phyloP scores from a whole-genome alignment of 2,888 invertebrate genomes.

The Danaus chrysippus region DNA sequence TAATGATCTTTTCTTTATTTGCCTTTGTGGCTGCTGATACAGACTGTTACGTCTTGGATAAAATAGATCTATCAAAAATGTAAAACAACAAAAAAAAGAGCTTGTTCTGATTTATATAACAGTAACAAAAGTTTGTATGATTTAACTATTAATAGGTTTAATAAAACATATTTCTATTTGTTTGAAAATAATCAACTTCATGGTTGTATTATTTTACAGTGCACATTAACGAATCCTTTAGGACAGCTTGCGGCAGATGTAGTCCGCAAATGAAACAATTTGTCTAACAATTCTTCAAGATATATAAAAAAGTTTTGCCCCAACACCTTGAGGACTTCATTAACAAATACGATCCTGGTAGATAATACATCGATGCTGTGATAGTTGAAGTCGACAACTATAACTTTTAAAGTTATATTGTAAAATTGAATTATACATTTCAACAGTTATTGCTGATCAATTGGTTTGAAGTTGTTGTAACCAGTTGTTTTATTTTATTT shows the following conservation, averaged over 20 bases:
- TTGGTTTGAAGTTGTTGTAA: no score
- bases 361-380: slow-evolving; percentile 15
- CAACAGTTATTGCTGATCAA: no score
- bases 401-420: no score
- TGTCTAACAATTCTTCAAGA: slow-evolving; percentile 2
- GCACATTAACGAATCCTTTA: slow-evolving; percentile 23
- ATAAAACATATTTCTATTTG: not conserved
- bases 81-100: slow-evolving; percentile 30
- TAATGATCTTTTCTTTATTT: slow-evolving; percentile 7
- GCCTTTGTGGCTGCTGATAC: not conserved
- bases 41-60: not conserved
- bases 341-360: slow-evolving; percentile 12
- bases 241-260: slow-evolving; percentile 74
- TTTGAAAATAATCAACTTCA: not conserved
- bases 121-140: slow-evolving; percentile 48
- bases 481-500: no score
- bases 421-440: no score
- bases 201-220: slow-evolving; percentile 14
- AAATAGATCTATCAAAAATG: not conserved
- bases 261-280: slow-evolving; percentile 5
- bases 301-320: slow-evolving; percentile 7
- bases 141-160: not conserved
- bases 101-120: slow-evolving; percentile 39
- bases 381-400: no score
- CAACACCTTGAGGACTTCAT: slow-evolving; percentile 6